These are phyloP conservation scores for Arctia plantaginis DNA, from an alignment of 2,888 invertebrate genomes.

Conservation along the genomic window DNA sequence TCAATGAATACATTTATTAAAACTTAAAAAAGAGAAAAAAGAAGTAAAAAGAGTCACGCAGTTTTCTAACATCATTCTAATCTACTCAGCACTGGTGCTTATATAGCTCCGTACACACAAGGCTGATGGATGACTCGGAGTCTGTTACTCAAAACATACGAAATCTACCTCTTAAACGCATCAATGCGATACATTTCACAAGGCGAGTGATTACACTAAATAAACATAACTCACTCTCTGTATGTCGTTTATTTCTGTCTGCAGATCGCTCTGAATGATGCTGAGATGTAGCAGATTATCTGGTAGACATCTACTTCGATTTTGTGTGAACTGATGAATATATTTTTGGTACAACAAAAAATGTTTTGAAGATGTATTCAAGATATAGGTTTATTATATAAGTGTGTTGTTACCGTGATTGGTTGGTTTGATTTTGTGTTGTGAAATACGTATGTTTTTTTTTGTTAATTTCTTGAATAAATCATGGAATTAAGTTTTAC, in stretches of 20 bases:
- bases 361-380: slow-evolving; percentile 7
- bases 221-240: slow-evolving; percentile 53
- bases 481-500: background rate
- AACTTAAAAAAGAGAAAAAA: no score
- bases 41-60: no score
- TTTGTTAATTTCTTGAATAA: background rate
- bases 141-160: background rate
- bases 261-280: slow-evolving; percentile 33
- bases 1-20: no score
- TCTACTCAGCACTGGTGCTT: background rate
- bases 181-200: slow-evolving; percentile 40
- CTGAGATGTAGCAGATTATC: slow-evolving; percentile 47
- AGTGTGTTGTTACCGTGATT: background rate
- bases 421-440: background rate
- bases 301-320: slow-evolving; percentile 40
- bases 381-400: background rate
- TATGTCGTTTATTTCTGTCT: slow-evolving; percentile 61
- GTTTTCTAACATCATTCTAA: background rate
- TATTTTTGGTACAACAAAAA: slow-evolving; percentile 31
- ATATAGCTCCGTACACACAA: background rate
- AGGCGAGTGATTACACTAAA: slow-evolving; percentile 42
- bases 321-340: slow-evolving; percentile 34
- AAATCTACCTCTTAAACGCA: slow-evolving; percentile 22
- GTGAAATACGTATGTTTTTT: background rate
- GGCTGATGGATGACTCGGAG: background rate